Base-by-base conservation (phyloP, 2,113 vertebrate species). In the Sarotherodon lohbergeri region DNA sequence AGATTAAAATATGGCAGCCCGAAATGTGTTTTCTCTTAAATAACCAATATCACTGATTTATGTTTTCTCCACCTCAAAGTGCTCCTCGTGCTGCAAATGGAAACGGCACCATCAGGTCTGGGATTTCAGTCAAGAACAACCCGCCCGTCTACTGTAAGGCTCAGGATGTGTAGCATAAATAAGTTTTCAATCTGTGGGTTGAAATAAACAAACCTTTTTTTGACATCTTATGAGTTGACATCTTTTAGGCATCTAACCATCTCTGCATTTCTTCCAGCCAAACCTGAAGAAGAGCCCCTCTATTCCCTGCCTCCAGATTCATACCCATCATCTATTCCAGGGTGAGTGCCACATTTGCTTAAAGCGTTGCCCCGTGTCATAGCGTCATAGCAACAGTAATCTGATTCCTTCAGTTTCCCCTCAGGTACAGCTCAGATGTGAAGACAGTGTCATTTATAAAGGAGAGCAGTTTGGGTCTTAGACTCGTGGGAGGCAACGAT, bases 401-500 rank as follows among this genome's bases (percentile, higher is more conserved):
- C 34, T 17, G 16, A 55, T 61, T n/a, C 19, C 19, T 55, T 10
- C 32, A 4, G 16, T 5, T 9, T 43, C 22, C 32, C 48, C 32
- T n/a, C 95, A 99, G 98, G 86, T 98, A 98, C 91, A 97, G 97
- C 84, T 97, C 97, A 0, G 96, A 96, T 68, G 76, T 96, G 6
- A 96, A 96, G 7, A 85, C 91, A 0, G 96, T 98, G 80, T 86
- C 68, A 19, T 99, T 99, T 13, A 41, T 94, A 83, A 99, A 99
- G 90, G 98, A 97, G 71, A 91, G 93, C 80, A 99, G 93, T 2
- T 88, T 98, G 0, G 98, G 98, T 19, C 95, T 99, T 76, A 97
- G 96, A 63, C 96, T 99, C 32, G 97, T 98, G 0, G 99, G 99
- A 0, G 99, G 99, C 16, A 99, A 99, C 0, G 97, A 99, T 0